A percentile compares a stretch with the other conserved stretches of the same genome.
These are phyloP conservation scores for Phyto melanocephala DNA, from an alignment of 2,888 invertebrate genomes.

Conservation along the genomic window DNA sequence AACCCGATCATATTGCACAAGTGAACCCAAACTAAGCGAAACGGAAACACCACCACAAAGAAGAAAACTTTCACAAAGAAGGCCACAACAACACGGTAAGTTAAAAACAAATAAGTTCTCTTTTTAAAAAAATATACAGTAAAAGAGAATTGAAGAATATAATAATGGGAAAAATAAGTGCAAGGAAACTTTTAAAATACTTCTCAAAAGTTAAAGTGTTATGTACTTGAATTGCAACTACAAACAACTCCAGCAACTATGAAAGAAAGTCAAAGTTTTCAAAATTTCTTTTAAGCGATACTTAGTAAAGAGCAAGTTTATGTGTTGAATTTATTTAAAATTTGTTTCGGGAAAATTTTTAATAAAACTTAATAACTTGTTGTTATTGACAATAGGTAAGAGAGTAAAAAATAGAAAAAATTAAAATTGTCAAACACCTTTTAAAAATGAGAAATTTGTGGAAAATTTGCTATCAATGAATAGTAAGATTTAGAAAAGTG, in stretches of 20 bases:
- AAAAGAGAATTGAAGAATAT: no score
- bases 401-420: no score
- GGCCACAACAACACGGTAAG: constrained; percentile 78
- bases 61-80: constrained; percentile 78
- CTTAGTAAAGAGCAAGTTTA: not conserved
- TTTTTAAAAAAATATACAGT: not conserved
- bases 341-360: no score
- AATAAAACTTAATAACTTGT: no score
- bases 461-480: no score
- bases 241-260: not conserved
- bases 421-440: no score
- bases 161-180: no score
- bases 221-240: no score
- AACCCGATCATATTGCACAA: constrained; percentile 81
- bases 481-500: no score
- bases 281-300: not conserved
- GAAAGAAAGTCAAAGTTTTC: not conserved
- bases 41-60: constrained; percentile 82
- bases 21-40: constrained; percentile 83
- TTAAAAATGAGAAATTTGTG: no score
- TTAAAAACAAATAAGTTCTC: not conserved
- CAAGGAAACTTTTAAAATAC: not conserved
- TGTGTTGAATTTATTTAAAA: no score
- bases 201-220: not conserved
- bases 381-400: no score